These are phyloP conservation scores for Tholera decimalis DNA, from an alignment of 2,888 invertebrate species.

Conservation along the genomic window DNA sequence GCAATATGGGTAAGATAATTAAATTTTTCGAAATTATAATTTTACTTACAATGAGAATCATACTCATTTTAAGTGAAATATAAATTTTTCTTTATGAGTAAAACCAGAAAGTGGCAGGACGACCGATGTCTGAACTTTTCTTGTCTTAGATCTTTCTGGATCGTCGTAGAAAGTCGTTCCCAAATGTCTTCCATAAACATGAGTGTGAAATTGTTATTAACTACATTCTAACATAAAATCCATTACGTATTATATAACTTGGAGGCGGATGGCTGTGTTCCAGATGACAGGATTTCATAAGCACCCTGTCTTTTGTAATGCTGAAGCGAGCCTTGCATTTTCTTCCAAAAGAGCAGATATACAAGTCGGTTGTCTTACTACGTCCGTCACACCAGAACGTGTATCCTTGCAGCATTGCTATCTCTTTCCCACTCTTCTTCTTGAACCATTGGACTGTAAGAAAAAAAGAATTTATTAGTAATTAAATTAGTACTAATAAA, in stretches of 20 bases:
- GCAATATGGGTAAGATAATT: no score
- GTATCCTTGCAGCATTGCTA: slow-evolving; percentile 69
- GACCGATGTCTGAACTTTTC: no score
- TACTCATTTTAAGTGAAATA: no score
- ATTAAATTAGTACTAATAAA: no score
- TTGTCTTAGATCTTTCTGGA: no score
- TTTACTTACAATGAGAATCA: no score
- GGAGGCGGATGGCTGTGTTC: slow-evolving; percentile 30
- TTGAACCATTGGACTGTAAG: slow-evolving; percentile 27
- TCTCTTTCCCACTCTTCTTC: slow-evolving; percentile 64
- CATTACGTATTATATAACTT: slow-evolving; percentile 34
- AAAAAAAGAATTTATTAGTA: background rate
- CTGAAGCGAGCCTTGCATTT: slow-evolving; percentile 39
- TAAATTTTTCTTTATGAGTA: no score
- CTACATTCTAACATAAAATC: slow-evolving; percentile 31
- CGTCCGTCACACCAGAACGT: slow-evolving; percentile 66
- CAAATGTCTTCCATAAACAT: background rate
- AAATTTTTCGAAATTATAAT: no score
- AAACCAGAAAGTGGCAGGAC: no score
- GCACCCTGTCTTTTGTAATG: slow-evolving; percentile 33
- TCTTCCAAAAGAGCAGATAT: slow-evolving; percentile 31
- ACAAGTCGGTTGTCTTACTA: slow-evolving; percentile 29
- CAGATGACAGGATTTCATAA: slow-evolving; percentile 27
- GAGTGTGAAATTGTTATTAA: background rate
- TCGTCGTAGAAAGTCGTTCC: background rate